Conservation (phyloP, 2,888 invertebrate species). For the Rhynchonema sp. region DNA sequence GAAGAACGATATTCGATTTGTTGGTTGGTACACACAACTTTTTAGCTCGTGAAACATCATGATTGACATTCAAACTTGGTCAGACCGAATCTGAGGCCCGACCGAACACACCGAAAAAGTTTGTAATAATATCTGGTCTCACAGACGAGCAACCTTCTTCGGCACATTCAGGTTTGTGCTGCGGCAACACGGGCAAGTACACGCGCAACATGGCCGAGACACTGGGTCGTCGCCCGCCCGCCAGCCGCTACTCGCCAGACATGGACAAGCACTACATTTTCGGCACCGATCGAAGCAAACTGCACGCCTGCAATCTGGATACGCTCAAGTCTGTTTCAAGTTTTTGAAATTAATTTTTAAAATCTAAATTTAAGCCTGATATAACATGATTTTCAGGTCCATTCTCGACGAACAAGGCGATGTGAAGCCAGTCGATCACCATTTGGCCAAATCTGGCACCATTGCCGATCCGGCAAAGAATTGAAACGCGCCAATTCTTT, state of each 20-base stretch:
- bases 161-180: conserved; percentile 27
- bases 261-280: conserved; percentile 16
- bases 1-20: conserved; percentile 16
- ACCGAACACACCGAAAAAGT: no score
- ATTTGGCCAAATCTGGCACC: not conserved
- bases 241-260: conserved; percentile 15
- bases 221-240: conserved; percentile 18
- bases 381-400: not conserved
- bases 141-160: no score
- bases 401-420: not conserved
- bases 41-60: no score
- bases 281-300: conserved; percentile 6
- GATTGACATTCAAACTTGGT: no score
- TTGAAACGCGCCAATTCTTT: no score
- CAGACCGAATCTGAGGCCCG: no score
- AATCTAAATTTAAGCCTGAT: no score
- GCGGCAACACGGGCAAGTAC: conserved; percentile 20
- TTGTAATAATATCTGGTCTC: no score
- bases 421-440: not conserved
- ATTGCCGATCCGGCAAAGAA: not conserved
- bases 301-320: not conserved
- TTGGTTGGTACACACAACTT: no score
- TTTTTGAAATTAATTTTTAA: no score
- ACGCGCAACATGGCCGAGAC: conserved; percentile 19
- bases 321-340: not conserved